Conservation (phyloP, 2,888 invertebrate genomes). For the Protonemura montana region DNA sequence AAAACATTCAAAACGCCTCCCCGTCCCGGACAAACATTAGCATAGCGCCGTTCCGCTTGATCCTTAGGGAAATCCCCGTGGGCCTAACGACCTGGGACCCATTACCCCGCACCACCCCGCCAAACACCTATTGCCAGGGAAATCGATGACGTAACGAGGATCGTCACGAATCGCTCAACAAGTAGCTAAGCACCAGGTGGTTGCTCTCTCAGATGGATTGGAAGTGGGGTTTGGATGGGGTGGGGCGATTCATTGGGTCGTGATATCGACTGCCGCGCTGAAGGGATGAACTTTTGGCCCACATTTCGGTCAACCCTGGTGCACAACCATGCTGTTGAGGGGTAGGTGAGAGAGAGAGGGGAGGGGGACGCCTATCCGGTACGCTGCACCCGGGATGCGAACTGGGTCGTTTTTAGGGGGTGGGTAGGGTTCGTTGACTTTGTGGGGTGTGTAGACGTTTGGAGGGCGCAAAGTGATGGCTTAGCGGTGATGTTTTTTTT, state of each 20-base stretch:
- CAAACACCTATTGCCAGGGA: background rate
- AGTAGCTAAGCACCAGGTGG: background rate
- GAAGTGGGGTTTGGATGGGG: background rate
- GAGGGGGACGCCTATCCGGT: no score
- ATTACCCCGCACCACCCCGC: background rate
- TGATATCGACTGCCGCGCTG: background rate
- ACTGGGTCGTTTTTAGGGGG: no score
- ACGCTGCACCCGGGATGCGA: no score
- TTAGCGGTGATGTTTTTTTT: no score
- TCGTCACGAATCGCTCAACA: background rate
- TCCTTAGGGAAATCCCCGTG: no score
- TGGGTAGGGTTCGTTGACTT: no score
- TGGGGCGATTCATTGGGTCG: background rate
- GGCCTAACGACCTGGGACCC: background rate
- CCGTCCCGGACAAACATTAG: background rate
- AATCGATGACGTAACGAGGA: background rate
- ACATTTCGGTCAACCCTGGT: background rate
- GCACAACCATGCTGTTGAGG: no score
- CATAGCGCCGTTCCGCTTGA: background rate
- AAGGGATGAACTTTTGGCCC: background rate
- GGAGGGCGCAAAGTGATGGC: no score
- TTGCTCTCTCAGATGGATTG: background rate
- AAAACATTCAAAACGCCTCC: no score
- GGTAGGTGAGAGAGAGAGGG: no score
- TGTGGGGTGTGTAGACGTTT: no score